Conservation (phyloP, 2,113 vertebrate genomes). For the Haliaeetus leucogaster region DNA sequence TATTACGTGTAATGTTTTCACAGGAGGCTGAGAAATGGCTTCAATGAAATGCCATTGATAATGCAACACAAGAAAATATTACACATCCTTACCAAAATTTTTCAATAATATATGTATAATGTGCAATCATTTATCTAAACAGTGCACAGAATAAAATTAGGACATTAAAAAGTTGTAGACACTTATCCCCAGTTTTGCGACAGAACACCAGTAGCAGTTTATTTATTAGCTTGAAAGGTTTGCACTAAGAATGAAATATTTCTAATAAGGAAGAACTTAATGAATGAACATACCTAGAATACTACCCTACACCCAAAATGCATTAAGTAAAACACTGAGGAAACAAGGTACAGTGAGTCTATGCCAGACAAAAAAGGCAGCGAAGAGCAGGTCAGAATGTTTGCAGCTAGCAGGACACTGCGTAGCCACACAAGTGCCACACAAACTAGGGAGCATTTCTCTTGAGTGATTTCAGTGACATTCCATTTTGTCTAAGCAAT, state of each 20-base stretch:
- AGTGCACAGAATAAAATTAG: neutral
- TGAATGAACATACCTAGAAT: neutral
- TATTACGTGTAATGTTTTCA: neutral
- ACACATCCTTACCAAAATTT: neutral
- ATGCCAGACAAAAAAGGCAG: neutral
- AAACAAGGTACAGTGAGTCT: neutral
- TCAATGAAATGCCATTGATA: neutral
- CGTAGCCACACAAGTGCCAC: fast-evolving
- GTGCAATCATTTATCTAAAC: neutral
- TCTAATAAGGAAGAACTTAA: neutral
- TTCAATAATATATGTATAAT: neutral
- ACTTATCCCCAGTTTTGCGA: neutral
- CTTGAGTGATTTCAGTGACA: neutral
- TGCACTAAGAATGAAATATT: neutral
- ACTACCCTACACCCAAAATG: neutral
- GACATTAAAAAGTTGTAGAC: neutral
- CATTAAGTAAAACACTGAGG: neutral
- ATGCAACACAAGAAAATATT: neutral
- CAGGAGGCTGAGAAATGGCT: neutral
- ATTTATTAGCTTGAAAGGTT: neutral
- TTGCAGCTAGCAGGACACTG: neutral
- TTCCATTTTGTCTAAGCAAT: neutral
- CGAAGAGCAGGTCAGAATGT: neutral
- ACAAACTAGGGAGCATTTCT: neutral
- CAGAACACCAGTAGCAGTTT: neutral